Evolutionary conservation across 2,888 invertebrate species (phyloP), one percentile per base, ranked within the genome.

Genomic region (Theretra japonica): DNA sequence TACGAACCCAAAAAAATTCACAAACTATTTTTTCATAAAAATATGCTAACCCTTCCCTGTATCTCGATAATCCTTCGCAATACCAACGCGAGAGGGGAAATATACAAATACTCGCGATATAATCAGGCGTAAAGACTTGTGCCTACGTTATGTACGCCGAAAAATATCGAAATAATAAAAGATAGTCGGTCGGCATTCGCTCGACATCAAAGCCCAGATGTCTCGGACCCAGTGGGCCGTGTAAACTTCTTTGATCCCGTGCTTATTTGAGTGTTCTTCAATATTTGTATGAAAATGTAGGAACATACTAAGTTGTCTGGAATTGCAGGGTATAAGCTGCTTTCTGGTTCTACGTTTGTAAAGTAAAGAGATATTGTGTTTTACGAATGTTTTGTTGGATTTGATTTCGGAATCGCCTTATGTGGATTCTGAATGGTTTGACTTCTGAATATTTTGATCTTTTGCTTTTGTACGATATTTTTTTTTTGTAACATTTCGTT

Each of bases 201-300:
- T 57, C 21, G 73, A 73, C 77, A 80, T 82, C 79, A 84, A 84
- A 83, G 83, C 73, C 60, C 74, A 70, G 72, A 74, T 78, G 77
- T 77, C 75, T 74, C 70, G 60, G 33, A 75, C 73, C 70, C 82
- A 83, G 79, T 77, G 82, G 81, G 76, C 78, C 78, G 81, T 76
- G 74, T 73, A 73, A 76, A 77, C 73, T 77, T 79, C 80, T 85
- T 86, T 86, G 86, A 86, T 85, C 82, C 75, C 71, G 74, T 69
- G 69, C 69, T 72, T 69, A 74, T 76, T 73, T 75, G 73, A 74
- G 71, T 74, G 72, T 78, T 72, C 72, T 73, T 76, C 73, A 75
- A 77, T 70, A 70, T 58, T 69, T 57, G 69, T 33, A 58, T 57
- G 58, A 41, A 70, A 70, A 65, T 48, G 65, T 65, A 48, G 65